A percentile compares a stretch with the other conserved stretches of the same genome.
phyloP scores from a whole-genome alignment of 2,888 invertebrate species.

The Apeira syringaria region DNA sequence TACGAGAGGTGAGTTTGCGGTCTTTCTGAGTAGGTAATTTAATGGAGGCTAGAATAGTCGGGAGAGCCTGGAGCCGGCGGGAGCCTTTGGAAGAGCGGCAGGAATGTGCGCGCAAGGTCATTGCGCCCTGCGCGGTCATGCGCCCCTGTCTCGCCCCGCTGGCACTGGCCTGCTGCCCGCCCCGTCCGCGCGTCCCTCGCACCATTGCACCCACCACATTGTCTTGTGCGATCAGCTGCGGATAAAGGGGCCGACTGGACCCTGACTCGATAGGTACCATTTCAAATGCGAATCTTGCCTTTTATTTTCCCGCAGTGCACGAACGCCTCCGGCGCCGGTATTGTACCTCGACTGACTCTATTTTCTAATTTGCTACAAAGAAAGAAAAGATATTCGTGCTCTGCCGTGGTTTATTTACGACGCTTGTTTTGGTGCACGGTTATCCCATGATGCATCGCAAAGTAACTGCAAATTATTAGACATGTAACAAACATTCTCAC shows the following conservation, averaged over 20 bases:
- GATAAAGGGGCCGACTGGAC: slow-evolving; percentile 70
- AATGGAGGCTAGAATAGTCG: slow-evolving; percentile 59
- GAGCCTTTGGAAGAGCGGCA: slow-evolving; percentile 68
- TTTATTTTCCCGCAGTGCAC: slow-evolving; percentile 64
- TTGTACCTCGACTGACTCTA: slow-evolving; percentile 64
- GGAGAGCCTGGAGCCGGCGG: slow-evolving; percentile 52
- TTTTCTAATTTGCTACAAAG: slow-evolving; percentile 62
- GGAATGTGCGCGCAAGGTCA: slow-evolving; percentile 82
- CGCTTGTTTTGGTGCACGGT: slow-evolving; percentile 56
- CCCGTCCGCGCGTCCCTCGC: slow-evolving; percentile 35
- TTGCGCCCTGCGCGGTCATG: slow-evolving; percentile 83
- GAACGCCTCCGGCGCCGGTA: slow-evolving; percentile 61
- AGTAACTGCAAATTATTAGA: slow-evolving; percentile 12
- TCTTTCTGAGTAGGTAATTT: slow-evolving; percentile 43
- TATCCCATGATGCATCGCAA: slow-evolving; percentile 52
- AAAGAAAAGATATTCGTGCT: slow-evolving; percentile 56
- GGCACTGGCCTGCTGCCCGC: slow-evolving; percentile 36
- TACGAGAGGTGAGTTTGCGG: slow-evolving; percentile 39
- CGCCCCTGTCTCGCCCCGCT: slow-evolving; percentile 55
- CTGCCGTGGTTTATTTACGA: slow-evolving; percentile 65
- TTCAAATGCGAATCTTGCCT: slow-evolving; percentile 70
- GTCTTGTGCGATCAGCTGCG: slow-evolving; percentile 76
- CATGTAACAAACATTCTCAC: slow-evolving; percentile 6
- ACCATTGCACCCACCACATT: slow-evolving; percentile 60
- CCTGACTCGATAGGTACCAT: slow-evolving; percentile 69